phyloP scores from a whole-genome alignment of 2,113 vertebrate species.

The Campylorhamphus procurvoides region DNA sequence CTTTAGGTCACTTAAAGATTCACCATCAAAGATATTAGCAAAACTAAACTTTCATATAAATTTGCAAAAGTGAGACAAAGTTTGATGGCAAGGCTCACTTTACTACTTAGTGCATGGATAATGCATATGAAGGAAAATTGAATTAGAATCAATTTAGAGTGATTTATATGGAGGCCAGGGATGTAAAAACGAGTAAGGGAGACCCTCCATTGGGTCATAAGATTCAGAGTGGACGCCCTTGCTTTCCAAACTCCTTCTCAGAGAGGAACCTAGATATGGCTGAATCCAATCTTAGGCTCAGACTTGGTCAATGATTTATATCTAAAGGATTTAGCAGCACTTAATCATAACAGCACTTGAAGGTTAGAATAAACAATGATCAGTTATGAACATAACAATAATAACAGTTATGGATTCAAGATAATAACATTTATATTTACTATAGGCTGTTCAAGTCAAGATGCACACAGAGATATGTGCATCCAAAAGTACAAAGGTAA shows the following conservation, averaged over 20 bases:
- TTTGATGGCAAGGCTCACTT: accelerated
- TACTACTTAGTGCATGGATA: neutral
- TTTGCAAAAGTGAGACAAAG: neutral
- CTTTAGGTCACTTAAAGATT: neutral
- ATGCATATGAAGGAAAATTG: neutral
- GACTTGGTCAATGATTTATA: neutral
- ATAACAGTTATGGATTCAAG: neutral
- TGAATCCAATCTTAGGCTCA: neutral
- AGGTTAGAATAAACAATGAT: neutral
- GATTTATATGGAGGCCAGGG: neutral
- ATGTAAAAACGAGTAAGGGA: neutral
- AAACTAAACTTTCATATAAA: neutral
- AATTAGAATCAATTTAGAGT: neutral
- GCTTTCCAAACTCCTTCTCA: neutral
- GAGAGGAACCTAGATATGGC: neutral
- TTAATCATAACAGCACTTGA: neutral
- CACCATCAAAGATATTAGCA: neutral
- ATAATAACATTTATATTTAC: neutral
- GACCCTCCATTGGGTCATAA: neutral
- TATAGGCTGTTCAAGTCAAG: neutral
- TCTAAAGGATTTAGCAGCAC: neutral
- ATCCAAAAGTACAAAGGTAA: neutral
- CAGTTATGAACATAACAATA: neutral
- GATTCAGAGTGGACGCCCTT: neutral
- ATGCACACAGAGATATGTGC: neutral